phyloP scores from a whole-genome alignment of 2,888 invertebrate species.

The Campopleginae sp. region DNA sequence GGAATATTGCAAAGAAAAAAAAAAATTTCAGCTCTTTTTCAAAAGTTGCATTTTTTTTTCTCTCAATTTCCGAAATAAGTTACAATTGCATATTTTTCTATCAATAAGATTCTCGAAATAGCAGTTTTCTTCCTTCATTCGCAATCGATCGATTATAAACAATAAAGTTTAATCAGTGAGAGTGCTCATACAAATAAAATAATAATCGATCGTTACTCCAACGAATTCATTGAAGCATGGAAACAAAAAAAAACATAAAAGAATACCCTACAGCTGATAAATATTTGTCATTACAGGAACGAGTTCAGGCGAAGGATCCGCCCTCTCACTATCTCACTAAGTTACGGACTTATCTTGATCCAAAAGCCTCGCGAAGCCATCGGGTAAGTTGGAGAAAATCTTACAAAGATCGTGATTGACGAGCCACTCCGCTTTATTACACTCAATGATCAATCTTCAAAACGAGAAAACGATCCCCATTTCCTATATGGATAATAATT shows the following conservation, averaged over 20 bases:
- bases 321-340: constrained; percentile 98
- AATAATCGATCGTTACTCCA: neutral
- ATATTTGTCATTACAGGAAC: constrained; percentile 89
- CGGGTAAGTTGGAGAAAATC: constrained; percentile 88
- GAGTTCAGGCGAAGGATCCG: constrained; percentile 99
- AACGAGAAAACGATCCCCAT: neutral
- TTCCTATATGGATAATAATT: neutral
- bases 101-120: neutral
- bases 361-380: constrained; percentile 97
- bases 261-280: constrained; percentile 5
- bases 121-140: neutral
- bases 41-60: neutral
- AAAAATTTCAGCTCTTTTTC: neutral
- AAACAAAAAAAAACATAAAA: neutral
- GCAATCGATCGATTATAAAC: neutral
- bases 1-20: neutral
- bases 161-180: neutral
- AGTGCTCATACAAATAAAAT: constrained; percentile 3
- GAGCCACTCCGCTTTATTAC: constrained; percentile 39
- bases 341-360: constrained; percentile 97
- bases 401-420: constrained; percentile 41
- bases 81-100: neutral
- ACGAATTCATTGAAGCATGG: neutral
- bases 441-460: constrained; percentile 21
- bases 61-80: neutral